Percentiles rank a stretch among this genome's conserved stretches.
These are phyloP conservation scores for Oncorhynchus nerka DNA, from an alignment of 2,113 vertebrate species.

Conservation along the genomic window DNA sequence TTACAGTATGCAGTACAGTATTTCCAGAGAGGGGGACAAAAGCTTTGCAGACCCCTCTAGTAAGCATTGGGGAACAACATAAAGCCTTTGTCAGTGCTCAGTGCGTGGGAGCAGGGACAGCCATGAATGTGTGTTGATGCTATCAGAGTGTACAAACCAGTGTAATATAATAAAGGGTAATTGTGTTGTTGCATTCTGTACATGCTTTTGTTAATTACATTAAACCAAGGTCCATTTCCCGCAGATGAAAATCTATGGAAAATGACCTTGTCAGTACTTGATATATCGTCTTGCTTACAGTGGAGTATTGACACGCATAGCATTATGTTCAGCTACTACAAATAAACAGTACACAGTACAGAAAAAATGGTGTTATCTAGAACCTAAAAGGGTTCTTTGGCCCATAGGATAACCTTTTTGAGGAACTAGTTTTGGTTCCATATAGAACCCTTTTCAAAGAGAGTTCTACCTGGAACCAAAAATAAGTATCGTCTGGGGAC, in stretches of 20 bases:
- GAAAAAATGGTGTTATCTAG: no score
- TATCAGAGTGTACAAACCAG: constrained; percentile 68
- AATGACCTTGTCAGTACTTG: constrained; percentile 17
- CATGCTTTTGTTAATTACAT: constrained; percentile 70
- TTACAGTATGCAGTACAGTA: neutral
- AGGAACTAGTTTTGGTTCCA: no score
- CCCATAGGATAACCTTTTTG: no score
- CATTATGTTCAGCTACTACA: constrained; percentile 41
- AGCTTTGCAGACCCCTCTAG: neutral
- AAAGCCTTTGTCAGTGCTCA: constrained; percentile 53
- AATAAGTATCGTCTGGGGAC: no score
- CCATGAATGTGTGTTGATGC: constrained; percentile 58
- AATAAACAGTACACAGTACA: constrained; percentile 1
- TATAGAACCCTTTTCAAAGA: no score
- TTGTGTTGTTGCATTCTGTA: constrained; percentile 73
- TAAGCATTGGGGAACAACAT: neutral
- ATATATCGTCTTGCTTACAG: neutral
- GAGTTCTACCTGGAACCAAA: no score
- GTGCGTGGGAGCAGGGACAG: constrained; percentile 29
- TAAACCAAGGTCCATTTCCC: constrained; percentile 66
- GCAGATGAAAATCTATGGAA: constrained; percentile 54
- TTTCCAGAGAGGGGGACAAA: neutral
- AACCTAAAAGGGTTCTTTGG: no score
- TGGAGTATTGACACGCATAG: constrained; percentile 18
- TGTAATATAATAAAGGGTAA: constrained; percentile 75